These are phyloP conservation scores for Metridium senile DNA, from an alignment of 92 coral and sea anemone genomes.

Conservation along the genomic window DNA sequence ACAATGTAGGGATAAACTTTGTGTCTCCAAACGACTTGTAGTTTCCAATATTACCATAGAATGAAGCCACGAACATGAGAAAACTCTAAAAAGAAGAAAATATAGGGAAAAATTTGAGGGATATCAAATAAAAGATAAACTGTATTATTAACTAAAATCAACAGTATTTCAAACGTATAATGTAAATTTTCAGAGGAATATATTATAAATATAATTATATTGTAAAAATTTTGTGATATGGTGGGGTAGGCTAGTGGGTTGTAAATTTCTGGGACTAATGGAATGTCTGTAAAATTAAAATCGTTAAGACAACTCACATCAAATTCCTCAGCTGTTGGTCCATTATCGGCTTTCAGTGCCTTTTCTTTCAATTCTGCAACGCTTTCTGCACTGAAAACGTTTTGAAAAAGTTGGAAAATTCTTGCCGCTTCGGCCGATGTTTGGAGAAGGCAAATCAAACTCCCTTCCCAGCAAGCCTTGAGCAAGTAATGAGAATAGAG, in stretches of 20 bases:
- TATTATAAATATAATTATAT: too few species aligned
- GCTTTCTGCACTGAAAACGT: constrained; percentile 73
- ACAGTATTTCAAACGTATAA: too few species aligned
- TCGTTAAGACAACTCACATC: constrained; percentile 49
- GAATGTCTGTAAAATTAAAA: background rate
- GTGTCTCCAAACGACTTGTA: constrained; percentile 99
- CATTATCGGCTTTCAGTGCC: constrained; percentile 55
- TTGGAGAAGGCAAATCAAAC: constrained; percentile 87
- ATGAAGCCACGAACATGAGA: constrained; percentile 87
- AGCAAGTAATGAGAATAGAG: constrained; percentile 83
- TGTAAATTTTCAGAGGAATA: too few species aligned
- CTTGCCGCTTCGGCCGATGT: constrained; percentile 96
- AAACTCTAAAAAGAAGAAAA: constrained; percentile 60
- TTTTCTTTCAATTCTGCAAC: constrained; percentile 58
- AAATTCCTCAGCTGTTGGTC: constrained; percentile 75
- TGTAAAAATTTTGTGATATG: too few species aligned
- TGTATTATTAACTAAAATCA: too few species aligned
- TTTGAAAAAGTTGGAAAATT: constrained; percentile 88
- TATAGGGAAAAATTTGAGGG: background rate
- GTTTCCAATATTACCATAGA: constrained; percentile 96
- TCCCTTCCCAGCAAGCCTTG: constrained; percentile 95
- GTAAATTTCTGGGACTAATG: background rate
- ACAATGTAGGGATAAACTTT: constrained; percentile 85
- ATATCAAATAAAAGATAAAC: background rate
- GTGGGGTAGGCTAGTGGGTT: too few species aligned